Percentiles rank a stretch among this genome's conserved stretches.
Conservation (phyloP, 2,113 vertebrate species). For the Nannospalax galili region DNA sequence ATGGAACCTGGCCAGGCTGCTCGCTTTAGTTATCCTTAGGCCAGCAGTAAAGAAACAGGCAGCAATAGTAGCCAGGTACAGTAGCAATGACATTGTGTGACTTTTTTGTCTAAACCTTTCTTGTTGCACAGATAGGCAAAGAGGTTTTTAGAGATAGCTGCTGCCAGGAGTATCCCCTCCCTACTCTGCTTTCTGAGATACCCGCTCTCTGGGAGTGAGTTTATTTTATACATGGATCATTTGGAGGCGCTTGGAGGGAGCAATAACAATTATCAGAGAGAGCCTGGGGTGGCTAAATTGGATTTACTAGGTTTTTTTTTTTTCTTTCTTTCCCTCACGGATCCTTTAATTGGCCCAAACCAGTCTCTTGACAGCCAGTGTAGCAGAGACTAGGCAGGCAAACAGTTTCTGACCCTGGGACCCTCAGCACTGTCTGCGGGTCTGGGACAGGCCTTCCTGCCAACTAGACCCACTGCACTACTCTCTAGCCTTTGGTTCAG, state of each 20-base stretch:
- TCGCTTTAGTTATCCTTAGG: neutral
- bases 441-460: neutral
- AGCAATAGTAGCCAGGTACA: neutral
- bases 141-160: neutral
- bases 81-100: neutral
- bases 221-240: constrained; percentile 46
- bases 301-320: constrained; percentile 54
- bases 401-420: neutral
- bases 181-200: neutral
- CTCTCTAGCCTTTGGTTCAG: neutral
- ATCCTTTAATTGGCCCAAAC: constrained; percentile 56
- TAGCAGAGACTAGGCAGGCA: neutral
- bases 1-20: neutral
- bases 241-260: constrained; percentile 49
- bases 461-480: neutral
- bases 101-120: neutral
- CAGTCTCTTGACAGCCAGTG: neutral
- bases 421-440: neutral
- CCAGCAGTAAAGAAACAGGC: neutral
- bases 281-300: constrained; percentile 49
- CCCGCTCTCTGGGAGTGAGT: neutral
- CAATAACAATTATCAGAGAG: constrained; percentile 24
- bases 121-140: neutral
- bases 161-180: neutral
- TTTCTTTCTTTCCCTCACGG: constrained; percentile 47